Evolutionary conservation across 1,140 invertebrate species (phyloP), one percentile per base, ranked within the genome.

Genomic region (Neelides sp.): DNA sequence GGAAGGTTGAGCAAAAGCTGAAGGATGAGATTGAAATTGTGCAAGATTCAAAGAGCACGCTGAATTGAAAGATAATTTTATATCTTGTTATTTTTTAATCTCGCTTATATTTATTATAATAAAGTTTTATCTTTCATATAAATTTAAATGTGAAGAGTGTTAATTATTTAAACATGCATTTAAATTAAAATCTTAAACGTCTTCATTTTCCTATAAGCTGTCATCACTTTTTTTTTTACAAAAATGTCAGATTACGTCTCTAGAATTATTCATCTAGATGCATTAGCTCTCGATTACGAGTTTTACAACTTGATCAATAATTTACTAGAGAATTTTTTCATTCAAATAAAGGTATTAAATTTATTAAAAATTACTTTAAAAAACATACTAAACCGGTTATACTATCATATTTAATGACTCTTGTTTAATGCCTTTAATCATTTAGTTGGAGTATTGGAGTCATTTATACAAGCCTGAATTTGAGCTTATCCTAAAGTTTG

Each of bases 111-210:
- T n/a, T n/a, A n/a, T n/a, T n/a, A n/a, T n/a, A n/a, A n/a, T n/a
- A n/a, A n/a, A n/a, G n/a, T n/a, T n/a, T n/a, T n/a, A n/a, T n/a
- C n/a, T n/a, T n/a, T n/a, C n/a, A n/a, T n/a, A n/a, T n/a, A n/a
- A n/a, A n/a, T n/a, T n/a, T n/a, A n/a, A n/a, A n/a, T n/a, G n/a
- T n/a, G n/a, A n/a, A n/a, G n/a, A n/a, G n/a, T n/a, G n/a, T n/a
- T n/a, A n/a, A n/a, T n/a, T n/a, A 34, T 34, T 34, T 15, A 34
- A 15, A 34, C 30, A 34, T 34, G 30, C 30, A 8, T 10, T 8
- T 23, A 7, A 54, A 54, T 22, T 57, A 57, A 46, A 54, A 54
- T 36, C 61, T 86, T n/a, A n/a, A n/a, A n/a, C n/a, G n/a, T n/a
- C n/a, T n/a, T n/a, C n/a, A n/a, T n/a, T n/a, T n/a, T n/a, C n/a